Evolutionary conservation across 2,888 invertebrate genomes (phyloP).

Genomic region (Eristalinus aeneus): DNA sequence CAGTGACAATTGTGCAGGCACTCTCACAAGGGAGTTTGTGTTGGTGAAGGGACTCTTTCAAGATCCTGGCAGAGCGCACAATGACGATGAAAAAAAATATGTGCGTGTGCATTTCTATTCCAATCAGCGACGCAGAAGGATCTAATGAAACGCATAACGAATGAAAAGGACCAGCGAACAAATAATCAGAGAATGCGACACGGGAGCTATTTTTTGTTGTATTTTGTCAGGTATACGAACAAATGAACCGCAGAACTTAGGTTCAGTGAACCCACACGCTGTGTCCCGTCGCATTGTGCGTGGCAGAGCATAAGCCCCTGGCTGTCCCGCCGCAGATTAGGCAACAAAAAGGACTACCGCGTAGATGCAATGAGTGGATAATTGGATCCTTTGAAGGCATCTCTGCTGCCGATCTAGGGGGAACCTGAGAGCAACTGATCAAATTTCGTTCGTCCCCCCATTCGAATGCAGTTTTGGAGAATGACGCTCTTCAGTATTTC

Average conservation of each 20-base stretch:
- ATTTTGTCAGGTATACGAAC: constrained; percentile 37
- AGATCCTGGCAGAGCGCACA: constrained; percentile 27
- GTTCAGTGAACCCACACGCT: constrained; percentile 57
- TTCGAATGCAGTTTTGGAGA: no score
- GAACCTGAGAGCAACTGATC: not conserved
- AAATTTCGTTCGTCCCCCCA: not conserved
- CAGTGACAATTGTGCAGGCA: constrained; percentile 9
- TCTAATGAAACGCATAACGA: constrained; percentile 17
- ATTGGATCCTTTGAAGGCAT: no score
- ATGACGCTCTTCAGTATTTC: not conserved
- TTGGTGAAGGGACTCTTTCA: constrained; percentile 4
- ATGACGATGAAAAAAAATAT: not conserved
- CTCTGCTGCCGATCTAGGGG: no score
- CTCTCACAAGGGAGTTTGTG: not conserved
- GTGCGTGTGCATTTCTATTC: constrained; percentile 1
- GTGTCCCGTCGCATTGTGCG: constrained; percentile 16
- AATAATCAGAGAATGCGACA: not conserved
- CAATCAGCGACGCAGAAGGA: constrained; percentile 26
- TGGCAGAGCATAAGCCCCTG: constrained; percentile 3
- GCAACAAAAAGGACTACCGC: not conserved
- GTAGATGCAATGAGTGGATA: not conserved
- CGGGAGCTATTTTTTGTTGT: constrained; percentile 19
- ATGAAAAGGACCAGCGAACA: constrained; percentile 29
- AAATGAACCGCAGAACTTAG: constrained; percentile 36
- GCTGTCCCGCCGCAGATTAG: not conserved